phyloP scores from a whole-genome alignment of 1,140 invertebrate species.

The Popillia japonica region DNA sequence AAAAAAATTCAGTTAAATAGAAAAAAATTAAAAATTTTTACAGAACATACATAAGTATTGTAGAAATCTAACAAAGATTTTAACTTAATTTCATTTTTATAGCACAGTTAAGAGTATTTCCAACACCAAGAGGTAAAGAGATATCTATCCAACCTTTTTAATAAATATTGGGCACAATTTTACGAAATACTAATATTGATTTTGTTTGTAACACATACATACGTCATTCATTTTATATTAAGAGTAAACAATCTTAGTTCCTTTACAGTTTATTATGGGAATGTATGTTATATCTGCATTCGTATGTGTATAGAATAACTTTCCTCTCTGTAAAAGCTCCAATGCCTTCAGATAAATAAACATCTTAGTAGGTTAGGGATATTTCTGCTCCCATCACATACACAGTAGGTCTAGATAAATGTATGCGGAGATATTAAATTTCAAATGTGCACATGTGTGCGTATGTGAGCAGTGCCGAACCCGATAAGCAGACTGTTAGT shows the following conservation, averaged over 20 bases:
- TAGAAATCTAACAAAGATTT: too few relatives aligned
- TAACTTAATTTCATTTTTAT: too few relatives aligned
- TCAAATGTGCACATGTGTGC: slow-evolving; percentile 5
- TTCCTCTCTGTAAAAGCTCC: neutral
- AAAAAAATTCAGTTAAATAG: too few relatives aligned
- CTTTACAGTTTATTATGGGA: neutral
- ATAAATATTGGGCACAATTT: neutral
- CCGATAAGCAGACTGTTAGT: neutral
- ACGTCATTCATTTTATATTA: neutral
- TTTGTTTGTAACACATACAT: slow-evolving; percentile 14
- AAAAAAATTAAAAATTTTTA: too few relatives aligned
- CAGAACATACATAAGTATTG: too few relatives aligned
- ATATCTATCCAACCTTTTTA: neutral
- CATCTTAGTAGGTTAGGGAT: slow-evolving; percentile 10
- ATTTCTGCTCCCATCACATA: slow-evolving; percentile 9
- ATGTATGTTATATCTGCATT: neutral
- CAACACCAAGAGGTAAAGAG: neutral
- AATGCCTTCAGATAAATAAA: slow-evolving; percentile 1
- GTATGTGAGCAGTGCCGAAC: neutral
- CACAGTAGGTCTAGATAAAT: slow-evolving; percentile 14
- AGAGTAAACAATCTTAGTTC: slow-evolving; percentile 10
- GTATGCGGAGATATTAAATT: slow-evolving; percentile 10
- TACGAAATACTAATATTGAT: slow-evolving; percentile 16
- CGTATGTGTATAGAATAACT: slow-evolving; percentile 9
- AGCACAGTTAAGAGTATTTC: neutral